These are phyloP conservation scores for Linnaemya tessellans DNA, from an alignment of 2,888 invertebrate species.

Conservation along the genomic window DNA sequence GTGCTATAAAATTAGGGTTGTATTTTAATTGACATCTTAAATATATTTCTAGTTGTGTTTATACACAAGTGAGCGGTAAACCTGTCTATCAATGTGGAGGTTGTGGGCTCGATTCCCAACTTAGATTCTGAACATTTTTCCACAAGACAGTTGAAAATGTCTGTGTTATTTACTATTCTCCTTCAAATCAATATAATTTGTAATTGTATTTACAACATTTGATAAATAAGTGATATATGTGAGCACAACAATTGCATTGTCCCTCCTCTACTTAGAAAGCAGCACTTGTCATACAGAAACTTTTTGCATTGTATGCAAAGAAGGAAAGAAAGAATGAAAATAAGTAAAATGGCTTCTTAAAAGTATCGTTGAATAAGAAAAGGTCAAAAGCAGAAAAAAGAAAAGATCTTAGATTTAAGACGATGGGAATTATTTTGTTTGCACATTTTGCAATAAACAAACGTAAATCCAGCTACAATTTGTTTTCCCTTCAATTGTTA, in stretches of 20 bases:
- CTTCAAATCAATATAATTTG: too few relatives aligned
- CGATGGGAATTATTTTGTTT: slow-evolving; percentile 17
- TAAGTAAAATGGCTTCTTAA: too few relatives aligned
- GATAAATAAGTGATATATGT: slow-evolving; percentile 15
- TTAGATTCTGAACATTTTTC: too few relatives aligned
- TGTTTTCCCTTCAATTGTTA: not conserved
- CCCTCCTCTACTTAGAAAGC: slow-evolving; percentile 39
- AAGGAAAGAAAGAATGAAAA: not conserved
- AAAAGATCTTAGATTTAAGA: not conserved
- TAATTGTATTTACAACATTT: too few relatives aligned
- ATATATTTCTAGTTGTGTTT: too few relatives aligned
- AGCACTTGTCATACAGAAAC: slow-evolving; percentile 40
- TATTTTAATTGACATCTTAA: too few relatives aligned
- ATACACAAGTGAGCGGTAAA: too few relatives aligned
- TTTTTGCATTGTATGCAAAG: not conserved
- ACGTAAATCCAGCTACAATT: not conserved
- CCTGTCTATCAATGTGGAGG: too few relatives aligned
- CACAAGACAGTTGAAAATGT: too few relatives aligned
- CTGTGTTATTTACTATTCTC: too few relatives aligned
- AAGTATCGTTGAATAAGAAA: slow-evolving; percentile 24
- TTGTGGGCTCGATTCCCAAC: too few relatives aligned
- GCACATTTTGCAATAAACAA: slow-evolving; percentile 37
- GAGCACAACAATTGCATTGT: not conserved
- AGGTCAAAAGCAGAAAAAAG: not conserved
- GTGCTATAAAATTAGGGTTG: too few relatives aligned